Conservation (phyloP, 2,888 invertebrate species). For the Drosophila testacea region DNA sequence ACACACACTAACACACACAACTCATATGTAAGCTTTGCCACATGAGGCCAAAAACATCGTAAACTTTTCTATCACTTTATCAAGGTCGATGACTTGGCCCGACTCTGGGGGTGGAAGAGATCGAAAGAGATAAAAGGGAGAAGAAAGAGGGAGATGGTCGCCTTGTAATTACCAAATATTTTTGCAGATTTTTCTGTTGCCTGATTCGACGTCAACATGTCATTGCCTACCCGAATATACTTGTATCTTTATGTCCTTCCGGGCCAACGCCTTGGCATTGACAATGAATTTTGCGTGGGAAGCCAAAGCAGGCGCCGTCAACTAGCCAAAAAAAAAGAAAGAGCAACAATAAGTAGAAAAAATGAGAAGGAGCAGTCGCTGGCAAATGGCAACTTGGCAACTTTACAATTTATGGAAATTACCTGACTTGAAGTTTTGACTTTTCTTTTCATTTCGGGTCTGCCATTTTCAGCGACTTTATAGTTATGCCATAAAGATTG, state of each 20-base stretch:
- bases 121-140: background rate
- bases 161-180: slow-evolving; percentile 41
- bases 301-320: slow-evolving; percentile 12
- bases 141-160: background rate
- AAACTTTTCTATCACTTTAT: slow-evolving; percentile 43
- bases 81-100: slow-evolving; percentile 33
- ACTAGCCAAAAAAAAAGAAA: slow-evolving; percentile 14
- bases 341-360: background rate
- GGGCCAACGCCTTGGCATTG: slow-evolving; percentile 34
- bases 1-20: slow-evolving; percentile 12
- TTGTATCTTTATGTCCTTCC: slow-evolving; percentile 22
- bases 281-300: slow-evolving; percentile 26
- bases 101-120: background rate
- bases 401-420: slow-evolving; percentile 63
- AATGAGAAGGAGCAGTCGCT: background rate
- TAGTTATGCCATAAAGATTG: slow-evolving; percentile 31
- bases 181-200: slow-evolving; percentile 22
- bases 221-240: background rate
- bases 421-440: slow-evolving; percentile 32
- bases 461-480: slow-evolving; percentile 23
- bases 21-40: slow-evolving; percentile 2
- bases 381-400: slow-evolving; percentile 50
- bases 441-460: slow-evolving; percentile 12
- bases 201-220: slow-evolving; percentile 13
- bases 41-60: slow-evolving; percentile 44